phyloP scores from a whole-genome alignment of 2,113 vertebrate species.

The Buteo buteo region DNA sequence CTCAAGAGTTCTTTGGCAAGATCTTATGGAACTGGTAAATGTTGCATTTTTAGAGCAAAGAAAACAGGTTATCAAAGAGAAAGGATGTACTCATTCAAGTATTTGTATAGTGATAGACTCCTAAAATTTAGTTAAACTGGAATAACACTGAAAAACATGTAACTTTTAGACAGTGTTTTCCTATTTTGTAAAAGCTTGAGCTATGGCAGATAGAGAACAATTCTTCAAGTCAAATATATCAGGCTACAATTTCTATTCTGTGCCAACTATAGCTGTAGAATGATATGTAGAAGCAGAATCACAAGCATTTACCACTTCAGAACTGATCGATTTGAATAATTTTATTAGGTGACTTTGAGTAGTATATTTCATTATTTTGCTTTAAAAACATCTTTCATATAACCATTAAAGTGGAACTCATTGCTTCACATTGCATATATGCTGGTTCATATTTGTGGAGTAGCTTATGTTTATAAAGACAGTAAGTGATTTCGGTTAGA shows the following conservation, averaged over 20 bases:
- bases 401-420: neutral
- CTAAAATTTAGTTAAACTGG: neutral
- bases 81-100: neutral
- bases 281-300: neutral
- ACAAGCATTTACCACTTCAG: neutral
- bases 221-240: neutral
- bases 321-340: neutral
- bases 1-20: neutral
- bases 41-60: neutral
- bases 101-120: neutral
- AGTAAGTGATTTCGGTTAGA: neutral
- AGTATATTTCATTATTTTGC: neutral
- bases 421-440: neutral
- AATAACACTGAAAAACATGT: neutral
- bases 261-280: neutral
- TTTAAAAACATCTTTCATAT: neutral
- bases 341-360: neutral
- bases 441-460: neutral
- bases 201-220: neutral
- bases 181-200: neutral
- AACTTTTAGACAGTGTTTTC: neutral
- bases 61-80: neutral
- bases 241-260: neutral
- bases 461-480: neutral
- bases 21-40: neutral